Evolutionary conservation across 2,797 vertebrate species (phyloP), one percentile per base, ranked within the genome.

Genomic region (Cetoscarus ocellatus): DNA sequence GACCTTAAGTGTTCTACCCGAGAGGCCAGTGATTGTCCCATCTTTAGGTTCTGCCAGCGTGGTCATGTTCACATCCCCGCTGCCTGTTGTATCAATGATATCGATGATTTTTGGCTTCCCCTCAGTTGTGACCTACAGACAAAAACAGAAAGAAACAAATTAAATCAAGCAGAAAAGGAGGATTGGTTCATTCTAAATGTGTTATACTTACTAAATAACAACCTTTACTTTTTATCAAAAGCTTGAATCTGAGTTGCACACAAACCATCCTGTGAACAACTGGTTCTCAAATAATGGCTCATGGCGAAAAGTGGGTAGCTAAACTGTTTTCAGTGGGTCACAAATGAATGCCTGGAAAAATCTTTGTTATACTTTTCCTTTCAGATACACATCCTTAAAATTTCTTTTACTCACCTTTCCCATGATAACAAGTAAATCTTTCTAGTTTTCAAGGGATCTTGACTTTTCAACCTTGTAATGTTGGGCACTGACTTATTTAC

Each of bases 31-130:
- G 68, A 99, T 88, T 75, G 93, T 93, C 12, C 94, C 97, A 18
- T 98, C 97, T 89, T 98, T 98, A 50, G 95, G 93, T 78, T 99
- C 97, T 51, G 86, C 92, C 80, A 96, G 59, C 0, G 95, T 96
- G 67, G 91, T 92, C 48, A 97, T 99, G 86, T 96, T 98, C 82
- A 99, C 97, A 60, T 99, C 98, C 5, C 98, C 98, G 67, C 98
- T 99, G 84, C 98, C 98, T 8, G 98, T 99, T 0, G 98, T 99
- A 75, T 99, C 98, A 40, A 99, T 98, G 86, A 99, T 99, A 84
- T 99, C 98, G 60, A 99, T 70, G 62, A 99, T 97, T 94, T 99
- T 99, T 60, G 98, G 97, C 80, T 97, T 99, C 50, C 97, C 97
- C 70, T 99, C 97, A 53, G 96, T 96, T 72, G 98, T 99, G 84